Conservation (phyloP, 2,113 vertebrate genomes). For the Semnornis frantzii region DNA sequence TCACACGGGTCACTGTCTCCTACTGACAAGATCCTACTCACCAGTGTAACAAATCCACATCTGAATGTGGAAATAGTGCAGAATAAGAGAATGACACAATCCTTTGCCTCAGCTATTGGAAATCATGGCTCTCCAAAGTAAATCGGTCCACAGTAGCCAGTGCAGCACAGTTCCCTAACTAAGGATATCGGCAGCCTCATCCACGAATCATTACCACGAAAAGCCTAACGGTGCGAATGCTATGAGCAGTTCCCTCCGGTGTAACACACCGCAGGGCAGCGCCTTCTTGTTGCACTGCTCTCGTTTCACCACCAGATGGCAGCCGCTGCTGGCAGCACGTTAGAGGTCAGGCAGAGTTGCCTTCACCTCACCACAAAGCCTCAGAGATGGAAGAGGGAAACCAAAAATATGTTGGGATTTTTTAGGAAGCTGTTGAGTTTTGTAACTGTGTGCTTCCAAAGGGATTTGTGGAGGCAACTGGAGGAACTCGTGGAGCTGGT, state of each 20-base stretch:
- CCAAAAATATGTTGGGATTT: no score
- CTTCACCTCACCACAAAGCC: background rate
- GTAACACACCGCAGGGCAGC: background rate
- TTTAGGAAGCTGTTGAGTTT: no score
- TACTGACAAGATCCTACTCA: background rate
- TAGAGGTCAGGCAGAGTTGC: background rate
- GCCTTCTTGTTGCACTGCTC: background rate
- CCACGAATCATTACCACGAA: background rate
- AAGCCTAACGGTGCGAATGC: background rate
- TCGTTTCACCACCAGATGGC: conserved; percentile 53
- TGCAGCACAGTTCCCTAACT: background rate
- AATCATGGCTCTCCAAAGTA: background rate
- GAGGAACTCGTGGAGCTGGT: no score
- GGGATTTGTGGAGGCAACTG: no score
- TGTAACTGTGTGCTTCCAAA: no score
- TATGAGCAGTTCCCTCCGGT: background rate
- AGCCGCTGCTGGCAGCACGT: background rate
- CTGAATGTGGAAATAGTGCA: background rate
- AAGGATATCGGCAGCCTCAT: background rate
- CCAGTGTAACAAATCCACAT: background rate
- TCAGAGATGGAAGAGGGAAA: background rate
- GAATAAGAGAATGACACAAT: background rate
- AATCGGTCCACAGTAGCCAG: background rate
- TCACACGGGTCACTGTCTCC: no score
- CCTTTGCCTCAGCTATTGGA: background rate